Percentiles rank a stretch among this genome's conserved stretches.
Conservation (phyloP, 2,797 vertebrate species). For the Tragelaphus oryx region DNA sequence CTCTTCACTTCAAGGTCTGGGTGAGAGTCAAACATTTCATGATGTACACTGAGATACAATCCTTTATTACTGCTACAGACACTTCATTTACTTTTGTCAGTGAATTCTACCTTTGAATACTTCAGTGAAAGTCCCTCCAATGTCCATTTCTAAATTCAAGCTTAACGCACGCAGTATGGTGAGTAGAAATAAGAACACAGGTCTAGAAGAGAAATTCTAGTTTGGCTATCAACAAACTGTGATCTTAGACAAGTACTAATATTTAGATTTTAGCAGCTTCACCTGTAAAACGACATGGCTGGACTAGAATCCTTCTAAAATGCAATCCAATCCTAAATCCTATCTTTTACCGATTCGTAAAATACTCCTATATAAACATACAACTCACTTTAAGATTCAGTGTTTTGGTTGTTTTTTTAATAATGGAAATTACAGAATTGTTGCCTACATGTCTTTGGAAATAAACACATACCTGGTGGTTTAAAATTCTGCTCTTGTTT, state of each 20-base stretch:
- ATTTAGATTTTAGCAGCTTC: not conserved
- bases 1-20: not conserved
- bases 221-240: not conserved
- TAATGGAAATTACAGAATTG: not conserved
- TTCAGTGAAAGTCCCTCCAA: not conserved
- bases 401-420: not conserved
- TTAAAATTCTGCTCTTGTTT: slow-evolving; percentile 75
- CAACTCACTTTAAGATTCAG: not conserved
- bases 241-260: not conserved
- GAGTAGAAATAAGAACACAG: not conserved
- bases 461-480: slow-evolving; percentile 74
- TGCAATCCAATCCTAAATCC: not conserved
- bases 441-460: not conserved
- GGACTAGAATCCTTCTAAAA: not conserved
- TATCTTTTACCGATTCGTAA: not conserved
- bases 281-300: not conserved
- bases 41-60: not conserved
- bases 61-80: not conserved
- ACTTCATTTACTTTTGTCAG: not conserved
- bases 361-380: not conserved
- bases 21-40: not conserved
- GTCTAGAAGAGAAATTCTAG: not conserved
- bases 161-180: not conserved
- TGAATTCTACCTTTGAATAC: slow-evolving; percentile 35
- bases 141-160: not conserved